Evolutionary conservation across 2,888 invertebrate genomes (phyloP), one percentile per base, ranked within the genome.

Genomic region (Chrysolina oricalcia): DNA sequence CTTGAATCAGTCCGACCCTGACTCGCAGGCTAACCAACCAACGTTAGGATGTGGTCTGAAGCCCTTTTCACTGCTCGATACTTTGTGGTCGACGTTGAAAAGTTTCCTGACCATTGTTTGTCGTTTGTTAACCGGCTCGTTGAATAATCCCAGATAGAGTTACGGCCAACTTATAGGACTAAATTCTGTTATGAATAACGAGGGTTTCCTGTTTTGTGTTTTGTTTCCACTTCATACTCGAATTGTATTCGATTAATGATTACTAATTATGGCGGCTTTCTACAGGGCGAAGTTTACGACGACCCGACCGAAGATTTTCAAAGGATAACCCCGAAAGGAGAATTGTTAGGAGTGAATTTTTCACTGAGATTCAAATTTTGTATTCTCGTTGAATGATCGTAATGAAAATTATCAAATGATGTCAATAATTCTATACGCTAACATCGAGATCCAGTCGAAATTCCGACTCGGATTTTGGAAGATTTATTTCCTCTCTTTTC

Each of bases 41-140:
- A 59, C 59, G 59, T 74, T 79, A 84, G 86, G 86, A 86, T 85
- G 86, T 86, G 86, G 86, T 86, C 81, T 81, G 85, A 86, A 85
- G 85, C 86, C 86, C 82, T 84, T 84, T 83, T 81, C 74, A 78
- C 78, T 77, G 81, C 76, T 83, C 83, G 80, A 81, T 80, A 81
- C 76, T 83, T 72, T 82, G 82, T 76, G 83, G 84, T 85, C 76
- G 84, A 53, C 81, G 83, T 86, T 85, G 86, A 85, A 85, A 85
- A 82, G 86, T 86, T 86, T 86, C 86, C 84, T 83, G 82, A 82
- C 82, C 85, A 85, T 84, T 85, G 83, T 85, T 85, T 85, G 83
- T 84, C 85, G 84, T 83, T 83, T 85, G 84, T 83, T 86, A 85
- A 86, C 85, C 82, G 85, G 83, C 84, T 86, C 85, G 84, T 85